Conservation (phyloP, 2,113 vertebrate genomes). For the Probosciger aterrimus region DNA sequence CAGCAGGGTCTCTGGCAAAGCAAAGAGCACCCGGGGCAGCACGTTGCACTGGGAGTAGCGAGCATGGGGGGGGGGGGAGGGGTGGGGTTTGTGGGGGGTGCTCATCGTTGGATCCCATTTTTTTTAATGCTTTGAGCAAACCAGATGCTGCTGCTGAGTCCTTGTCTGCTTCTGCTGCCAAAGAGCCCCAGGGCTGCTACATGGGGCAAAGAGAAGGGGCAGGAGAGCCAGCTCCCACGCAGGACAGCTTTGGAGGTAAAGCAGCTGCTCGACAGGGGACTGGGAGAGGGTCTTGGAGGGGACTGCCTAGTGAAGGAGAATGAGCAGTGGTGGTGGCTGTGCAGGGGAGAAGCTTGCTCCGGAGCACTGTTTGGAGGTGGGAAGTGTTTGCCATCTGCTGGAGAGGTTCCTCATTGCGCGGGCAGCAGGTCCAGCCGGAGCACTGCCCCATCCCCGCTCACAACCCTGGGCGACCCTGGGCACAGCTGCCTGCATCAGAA, state of each 20-base stretch:
- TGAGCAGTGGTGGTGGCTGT: not conserved
- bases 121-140: not conserved
- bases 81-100: fast-evolving
- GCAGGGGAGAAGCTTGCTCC: not conserved
- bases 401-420: not conserved
- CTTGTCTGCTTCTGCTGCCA: not conserved
- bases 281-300: not conserved
- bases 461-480: fast-evolving
- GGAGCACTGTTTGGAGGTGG: not conserved
- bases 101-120: not conserved
- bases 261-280: not conserved
- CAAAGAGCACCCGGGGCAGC: not conserved
- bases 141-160: not conserved
- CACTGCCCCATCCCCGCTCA: not conserved
- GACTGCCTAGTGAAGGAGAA: not conserved
- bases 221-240: not conserved
- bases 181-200: not conserved
- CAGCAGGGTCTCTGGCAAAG: not conserved
- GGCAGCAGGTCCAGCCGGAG: not conserved
- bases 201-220: not conserved
- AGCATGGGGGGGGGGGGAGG: not conserved
- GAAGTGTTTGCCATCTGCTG: not conserved
- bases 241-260: not conserved
- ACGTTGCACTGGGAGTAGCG: not conserved
- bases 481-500: not conserved